Evolutionary conservation across 2,797 vertebrate genomes (phyloP), one percentile per base, ranked within the genome.

Genomic region (Crenuchus spilurus): DNA sequence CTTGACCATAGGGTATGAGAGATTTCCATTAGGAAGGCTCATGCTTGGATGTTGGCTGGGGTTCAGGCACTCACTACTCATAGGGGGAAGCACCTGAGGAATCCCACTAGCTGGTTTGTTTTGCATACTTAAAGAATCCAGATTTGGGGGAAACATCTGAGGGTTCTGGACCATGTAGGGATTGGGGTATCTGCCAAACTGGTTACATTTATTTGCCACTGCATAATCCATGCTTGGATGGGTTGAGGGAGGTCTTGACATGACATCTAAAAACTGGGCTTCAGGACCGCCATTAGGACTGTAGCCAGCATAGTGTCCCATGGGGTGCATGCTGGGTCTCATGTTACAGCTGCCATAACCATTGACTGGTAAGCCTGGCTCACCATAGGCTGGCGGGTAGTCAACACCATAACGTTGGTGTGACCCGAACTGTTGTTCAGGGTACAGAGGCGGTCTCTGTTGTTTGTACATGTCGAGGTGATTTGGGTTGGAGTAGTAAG

Each of bases 401-500:
- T 92, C 94, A 61, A 94, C 86, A 65, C 93, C 83, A 79, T 94
- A 96, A 70, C 85, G 88, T 84, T 93, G 95, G 86, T 91, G 92
- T 44, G 90, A 91, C 79, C 89, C 86, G 48, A 95, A 94, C 84
- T 93, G 94, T 62, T 96, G 95, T 82, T 97, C 95, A 52, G 91
- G 51, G 86, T 96, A 96, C 75, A 96, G 86, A 71, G 91, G 86
- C 61, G 96, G 94, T 54, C 86, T 92, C 83, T 96, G 95, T 83
- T 94, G 95, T 77, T 86, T 90, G 72, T 95, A 97, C 26, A 96
- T 87, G 73, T 96, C 95, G 83, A 95, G 60, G 74, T 95, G 92
- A 86, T 95, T 97, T 89, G 94, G 86, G 83, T 94, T 95, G 58
- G 95, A 83, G 77, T 93, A 97, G 81, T 94, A 93, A 65, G 92